These are phyloP conservation scores for Scelioninae gen. 1 DNA, from an alignment of 2,888 invertebrate species.

Conservation along the genomic window DNA sequence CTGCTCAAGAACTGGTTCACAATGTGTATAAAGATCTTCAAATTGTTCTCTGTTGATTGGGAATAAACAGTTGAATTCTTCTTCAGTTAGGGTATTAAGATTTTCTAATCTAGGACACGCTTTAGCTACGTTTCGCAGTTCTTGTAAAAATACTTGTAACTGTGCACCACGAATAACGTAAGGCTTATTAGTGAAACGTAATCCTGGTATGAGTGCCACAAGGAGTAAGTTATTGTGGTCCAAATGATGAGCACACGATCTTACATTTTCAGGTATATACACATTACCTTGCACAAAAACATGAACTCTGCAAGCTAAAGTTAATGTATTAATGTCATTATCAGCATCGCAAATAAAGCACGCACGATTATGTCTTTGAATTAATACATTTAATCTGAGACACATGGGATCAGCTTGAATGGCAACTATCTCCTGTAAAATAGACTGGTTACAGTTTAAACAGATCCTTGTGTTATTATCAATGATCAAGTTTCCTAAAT, in stretches of 20 bases:
- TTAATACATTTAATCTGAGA: constrained; percentile 13
- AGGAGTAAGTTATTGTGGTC: constrained; percentile 6
- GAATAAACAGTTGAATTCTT: not conserved
- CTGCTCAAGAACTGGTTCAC: constrained; percentile 2
- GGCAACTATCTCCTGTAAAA: not conserved
- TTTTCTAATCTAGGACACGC: not conserved
- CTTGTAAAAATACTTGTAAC: not conserved
- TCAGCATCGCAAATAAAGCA: constrained; percentile 25
- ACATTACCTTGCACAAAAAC: constrained; percentile 28
- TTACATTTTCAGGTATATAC: constrained; percentile 21
- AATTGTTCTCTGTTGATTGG: constrained; percentile 53
- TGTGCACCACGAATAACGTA: constrained; percentile 10
- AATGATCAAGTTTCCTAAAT: constrained; percentile 3
- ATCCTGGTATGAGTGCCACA: constrained; percentile 16
- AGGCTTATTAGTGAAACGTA: constrained; percentile 28
- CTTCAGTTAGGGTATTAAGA: not conserved
- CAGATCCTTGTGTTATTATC: constrained; percentile 13
- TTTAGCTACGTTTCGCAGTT: not conserved
- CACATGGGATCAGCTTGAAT: constrained; percentile 26
- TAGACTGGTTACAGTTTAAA: constrained; percentile 18
- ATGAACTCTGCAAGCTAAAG: constrained; percentile 30
- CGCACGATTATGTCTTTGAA: constrained; percentile 6
- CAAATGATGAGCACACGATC: constrained; percentile 34
- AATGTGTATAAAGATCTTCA: constrained; percentile 19
- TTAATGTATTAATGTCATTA: constrained; percentile 12